phyloP scores from a whole-genome alignment of 1,140 invertebrate genomes.

The Mamestra configurata region DNA sequence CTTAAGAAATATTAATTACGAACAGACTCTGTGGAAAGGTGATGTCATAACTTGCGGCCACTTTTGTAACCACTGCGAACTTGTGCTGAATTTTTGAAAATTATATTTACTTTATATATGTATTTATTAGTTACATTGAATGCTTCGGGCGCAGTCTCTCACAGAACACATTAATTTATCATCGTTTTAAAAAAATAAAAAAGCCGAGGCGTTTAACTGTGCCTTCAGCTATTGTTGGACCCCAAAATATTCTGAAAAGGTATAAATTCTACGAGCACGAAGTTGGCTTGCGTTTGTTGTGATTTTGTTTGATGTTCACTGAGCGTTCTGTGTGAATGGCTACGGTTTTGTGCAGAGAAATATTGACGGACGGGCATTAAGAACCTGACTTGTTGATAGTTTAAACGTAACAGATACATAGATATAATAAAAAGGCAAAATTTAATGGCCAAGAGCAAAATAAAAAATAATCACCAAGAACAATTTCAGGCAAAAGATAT shows the following conservation, averaged over 20 bases:
- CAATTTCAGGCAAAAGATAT: no score
- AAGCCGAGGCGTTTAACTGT: conserved; percentile 21
- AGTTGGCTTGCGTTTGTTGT: background rate
- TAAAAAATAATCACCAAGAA: no score
- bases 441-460: no score
- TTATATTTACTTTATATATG: background rate
- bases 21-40: conserved; percentile 19
- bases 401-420: no score
- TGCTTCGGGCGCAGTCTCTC: no score
- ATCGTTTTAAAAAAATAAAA: no score
- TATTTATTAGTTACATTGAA: no score
- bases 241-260: conserved; percentile 10
- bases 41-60: conserved; percentile 12
- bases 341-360: no score
- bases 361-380: no score
- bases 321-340: background rate
- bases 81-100: background rate
- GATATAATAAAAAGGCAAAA: no score
- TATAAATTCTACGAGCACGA: background rate
- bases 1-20: conserved; percentile 47
- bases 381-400: no score
- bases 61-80: background rate
- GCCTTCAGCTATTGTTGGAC: conserved; percentile 3
- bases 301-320: background rate
- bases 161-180: no score